These are phyloP conservation scores for Iguana delicatissima DNA, from an alignment of 2,797 vertebrate species.

Conservation along the genomic window DNA sequence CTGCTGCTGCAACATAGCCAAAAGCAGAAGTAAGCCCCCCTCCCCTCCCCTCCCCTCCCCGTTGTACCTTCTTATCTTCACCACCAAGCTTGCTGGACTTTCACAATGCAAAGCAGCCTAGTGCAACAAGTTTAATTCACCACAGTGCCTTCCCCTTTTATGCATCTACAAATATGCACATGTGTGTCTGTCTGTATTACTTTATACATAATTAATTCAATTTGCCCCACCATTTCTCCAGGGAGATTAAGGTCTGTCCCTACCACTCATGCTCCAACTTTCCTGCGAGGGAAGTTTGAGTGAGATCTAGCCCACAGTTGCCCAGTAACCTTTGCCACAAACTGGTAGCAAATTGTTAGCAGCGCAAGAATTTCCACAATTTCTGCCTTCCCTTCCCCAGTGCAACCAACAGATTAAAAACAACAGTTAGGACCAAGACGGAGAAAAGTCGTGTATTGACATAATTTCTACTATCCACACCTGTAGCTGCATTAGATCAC, in stretches of 20 bases:
- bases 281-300: background rate
- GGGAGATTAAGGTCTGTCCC: background rate
- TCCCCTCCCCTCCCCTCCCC: background rate
- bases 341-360: background rate
- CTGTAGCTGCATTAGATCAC: slow-evolving; percentile 73
- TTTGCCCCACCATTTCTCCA: background rate
- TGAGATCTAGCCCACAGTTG: background rate
- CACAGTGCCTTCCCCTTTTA: background rate
- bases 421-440: slow-evolving; percentile 62
- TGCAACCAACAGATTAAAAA: slow-evolving; percentile 56
- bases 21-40: background rate
- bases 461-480: slow-evolving; percentile 67
- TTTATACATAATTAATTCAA: background rate
- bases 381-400: slow-evolving; percentile 19
- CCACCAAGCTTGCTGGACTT: background rate
- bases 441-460: slow-evolving; percentile 25
- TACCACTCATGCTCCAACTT: background rate
- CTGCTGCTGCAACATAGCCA: background rate
- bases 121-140: background rate
- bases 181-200: too few relatives aligned
- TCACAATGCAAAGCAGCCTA: background rate
- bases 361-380: background rate
- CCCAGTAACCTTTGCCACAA: background rate
- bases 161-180: background rate
- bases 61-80: background rate